Evolutionary conservation across 2,797 vertebrate species (phyloP), one percentile per base, ranked within the genome.

Genomic region (Sphenopsis melanotis): DNA sequence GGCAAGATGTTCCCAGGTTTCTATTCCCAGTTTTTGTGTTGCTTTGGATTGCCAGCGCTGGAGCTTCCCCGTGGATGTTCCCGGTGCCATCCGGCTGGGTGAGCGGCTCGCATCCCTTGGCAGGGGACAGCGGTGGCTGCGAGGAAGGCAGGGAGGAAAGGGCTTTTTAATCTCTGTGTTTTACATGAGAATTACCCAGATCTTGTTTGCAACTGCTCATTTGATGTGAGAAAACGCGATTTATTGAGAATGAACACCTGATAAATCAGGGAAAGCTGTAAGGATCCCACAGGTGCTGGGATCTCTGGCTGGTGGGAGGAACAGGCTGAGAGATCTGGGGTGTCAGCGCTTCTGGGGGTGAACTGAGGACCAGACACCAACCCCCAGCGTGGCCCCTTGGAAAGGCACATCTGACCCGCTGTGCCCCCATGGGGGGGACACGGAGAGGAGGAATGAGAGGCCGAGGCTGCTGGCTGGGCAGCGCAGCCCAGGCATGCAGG

Each of bases 111-210:
- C 92, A 79, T 64, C 42, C 87, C 87, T 79, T 0, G 5, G 8
- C 1, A 2, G 16, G 10, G 18, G 17, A 18, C 7, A 0, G 32
- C 24, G 3, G 4, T 23, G 0, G 0, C 95, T 95, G 77, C 7
- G 7, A 80, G 23, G 4, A 26, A 60, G 32, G 49, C 11, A 32
- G 36, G 8, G 57, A 89, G 53, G 59, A 78, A 66, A 6, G 0
- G 2, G 23, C 4, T 34, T 30, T 47, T 85, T 20, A 72, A 53
- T 34, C 37, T 52, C 42, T 2, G 2, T 7, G 0, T 60, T 70
- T 52, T 15, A 22, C 19, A 10, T 29, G 8, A 41, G 17, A 53
- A 55, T 6, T 13, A 14, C 34, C 32, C 69, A 4, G 11, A 10
- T 11, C 20, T 59, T 13, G 5, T 6, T 29, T 3, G 20, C 9